Base-by-base conservation (phyloP, 1,140 invertebrate genomes). In the Homalodisca vitripennis region DNA sequence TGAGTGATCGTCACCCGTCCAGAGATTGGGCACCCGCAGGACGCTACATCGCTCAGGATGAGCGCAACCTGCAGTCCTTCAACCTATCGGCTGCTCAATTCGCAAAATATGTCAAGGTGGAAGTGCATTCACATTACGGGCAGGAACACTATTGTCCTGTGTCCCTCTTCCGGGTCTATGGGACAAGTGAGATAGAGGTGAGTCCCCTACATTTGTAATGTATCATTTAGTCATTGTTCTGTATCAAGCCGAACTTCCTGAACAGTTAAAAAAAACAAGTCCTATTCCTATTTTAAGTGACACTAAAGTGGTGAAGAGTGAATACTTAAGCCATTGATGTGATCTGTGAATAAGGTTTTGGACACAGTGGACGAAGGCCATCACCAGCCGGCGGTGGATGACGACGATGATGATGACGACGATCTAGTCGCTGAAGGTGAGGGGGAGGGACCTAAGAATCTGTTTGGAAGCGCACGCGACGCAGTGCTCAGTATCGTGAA, bases 141-240 rank as follows among this genome's bases (percentile, higher is more conserved):
- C 89, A 89, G 2, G 97, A 99, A 80, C 97, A 99, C 78, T 99
- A 94, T 78, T 99, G 98, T 80, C 97, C 98, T 0, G 85, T 99
- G 55, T 98, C 94, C 3, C 82, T 97, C 17, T 92, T 98, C 79
- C 86, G 92, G 46, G 91, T 95, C 2, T 97, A 92, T 78, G 96
- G 96, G 6, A 94, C 92, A 2, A 94, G 91, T 51, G 93, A 95
- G 77, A 93, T 93, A 77, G 93, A 95, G 79, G 92, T 94, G 12
- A 68, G 27, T n/a, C n/a, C n/a, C n/a, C n/a, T n/a, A n/a, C n/a
- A n/a, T n/a, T n/a, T n/a, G n/a, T n/a, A n/a, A n/a, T n/a, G n/a
- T n/a, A n/a, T n/a, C n/a, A n/a, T n/a, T n/a, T n/a, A n/a, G n/a
- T n/a, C n/a, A n/a, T n/a, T n/a, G n/a, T n/a, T n/a, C n/a, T n/a